phyloP scores from a whole-genome alignment of 2,888 invertebrate species.

The Drosophila neutralis region DNA sequence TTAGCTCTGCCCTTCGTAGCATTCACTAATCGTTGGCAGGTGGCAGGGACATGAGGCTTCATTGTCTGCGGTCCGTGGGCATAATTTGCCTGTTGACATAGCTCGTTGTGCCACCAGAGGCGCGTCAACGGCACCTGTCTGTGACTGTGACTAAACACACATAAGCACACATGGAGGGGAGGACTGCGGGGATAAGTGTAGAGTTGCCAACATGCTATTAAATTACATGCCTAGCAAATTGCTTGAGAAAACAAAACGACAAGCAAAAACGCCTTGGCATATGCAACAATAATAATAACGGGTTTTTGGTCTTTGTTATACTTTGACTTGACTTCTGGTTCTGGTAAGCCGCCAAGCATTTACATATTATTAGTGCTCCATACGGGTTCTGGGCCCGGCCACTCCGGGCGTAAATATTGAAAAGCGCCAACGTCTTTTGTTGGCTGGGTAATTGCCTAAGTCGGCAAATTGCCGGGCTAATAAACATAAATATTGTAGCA shows the following conservation, averaged over 20 bases:
- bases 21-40: constrained; percentile 41
- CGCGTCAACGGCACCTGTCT: constrained; percentile 65
- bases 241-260: constrained; percentile 72
- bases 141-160: constrained; percentile 27
- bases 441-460: constrained; percentile 74
- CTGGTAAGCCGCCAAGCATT: constrained; percentile 64
- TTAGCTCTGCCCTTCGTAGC: constrained; percentile 9
- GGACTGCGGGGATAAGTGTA: constrained; percentile 20
- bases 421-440: constrained; percentile 75
- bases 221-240: constrained; percentile 73
- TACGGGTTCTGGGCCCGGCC: neutral
- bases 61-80: constrained; percentile 63
- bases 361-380: constrained; percentile 66
- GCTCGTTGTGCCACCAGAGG: constrained; percentile 63
- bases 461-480: constrained; percentile 75
- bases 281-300: constrained; percentile 76
- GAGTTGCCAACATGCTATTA: constrained; percentile 60
- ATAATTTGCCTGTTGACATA: constrained; percentile 74
- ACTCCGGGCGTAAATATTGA: constrained; percentile 71
- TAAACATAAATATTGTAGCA: constrained; percentile 71
- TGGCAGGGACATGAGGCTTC: constrained; percentile 37
- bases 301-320: constrained; percentile 62
- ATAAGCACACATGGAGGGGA: neutral
- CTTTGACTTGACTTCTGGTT: constrained; percentile 27
- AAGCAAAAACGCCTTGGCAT: constrained; percentile 66